Conservation (phyloP, 2,888 invertebrate genomes). For the Gymnoscelis rufifasciata region DNA sequence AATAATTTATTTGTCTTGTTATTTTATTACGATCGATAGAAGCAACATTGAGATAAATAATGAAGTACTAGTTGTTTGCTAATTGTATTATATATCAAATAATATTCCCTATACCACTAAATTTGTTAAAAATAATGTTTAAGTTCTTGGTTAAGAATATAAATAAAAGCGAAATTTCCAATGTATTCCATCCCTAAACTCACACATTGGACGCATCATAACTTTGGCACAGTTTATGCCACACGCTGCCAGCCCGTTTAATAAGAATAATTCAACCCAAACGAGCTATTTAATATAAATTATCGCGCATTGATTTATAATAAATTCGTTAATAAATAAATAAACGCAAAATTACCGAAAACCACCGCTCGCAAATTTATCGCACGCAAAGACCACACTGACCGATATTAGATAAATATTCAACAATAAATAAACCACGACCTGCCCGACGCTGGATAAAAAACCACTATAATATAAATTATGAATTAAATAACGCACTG, state of each 20-base stretch:
- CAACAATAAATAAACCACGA: conserved; percentile 71
- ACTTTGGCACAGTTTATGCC: conserved; percentile 23
- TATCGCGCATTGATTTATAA: conserved; percentile 34
- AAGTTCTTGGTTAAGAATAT: too few species aligned
- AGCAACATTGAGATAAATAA: too few species aligned
- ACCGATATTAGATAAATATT: conserved; percentile 59
- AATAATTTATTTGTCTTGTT: too few species aligned
- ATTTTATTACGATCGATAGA: too few species aligned
- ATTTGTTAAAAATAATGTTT: too few species aligned
- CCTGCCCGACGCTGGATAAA: conserved; percentile 66
- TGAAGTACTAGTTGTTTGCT: too few species aligned
- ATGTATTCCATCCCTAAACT: neutral
- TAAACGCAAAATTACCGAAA: conserved; percentile 39
- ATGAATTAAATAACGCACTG: conserved; percentile 72
- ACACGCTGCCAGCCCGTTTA: conserved; percentile 18
- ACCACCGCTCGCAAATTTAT: conserved; percentile 42
- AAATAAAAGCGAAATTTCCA: too few species aligned
- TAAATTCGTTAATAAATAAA: conserved; percentile 34
- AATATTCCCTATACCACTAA: too few species aligned
- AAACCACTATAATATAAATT: conserved; percentile 73
- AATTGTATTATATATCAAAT: too few species aligned
- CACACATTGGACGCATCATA: conserved; percentile 23
- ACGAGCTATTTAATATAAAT: conserved; percentile 25
- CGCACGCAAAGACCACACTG: conserved; percentile 30
- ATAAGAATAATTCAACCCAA: conserved; percentile 17